Evolutionary conservation across 2,113 vertebrate genomes (phyloP), one percentile per base, ranked within the genome.

Genomic region (Actenoides hombroni): DNA sequence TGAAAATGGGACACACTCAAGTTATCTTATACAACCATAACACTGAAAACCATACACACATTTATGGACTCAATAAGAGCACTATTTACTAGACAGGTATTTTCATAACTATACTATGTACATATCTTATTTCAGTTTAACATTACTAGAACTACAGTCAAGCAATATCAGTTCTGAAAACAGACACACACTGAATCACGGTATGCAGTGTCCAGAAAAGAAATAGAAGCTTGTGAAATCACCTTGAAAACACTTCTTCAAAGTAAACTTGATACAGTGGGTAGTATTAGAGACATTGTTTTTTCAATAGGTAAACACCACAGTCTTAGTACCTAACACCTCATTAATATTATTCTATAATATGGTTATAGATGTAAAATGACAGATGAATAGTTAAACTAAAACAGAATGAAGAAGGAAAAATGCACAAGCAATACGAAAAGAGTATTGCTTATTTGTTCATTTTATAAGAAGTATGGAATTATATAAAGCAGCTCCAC

Each of bases 1-100:
- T 97, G 96, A 96, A 96, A 96, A 95, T 96, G 94, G 92, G 96
- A 95, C 90, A 86, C 4, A 37, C 69, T 96, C 86, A 96, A 89
- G 86, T 35, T 96, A 96, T 96, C 96, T 96, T 93, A 96, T 89
- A 95, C 96, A 96, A 91, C 65, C 95, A 89, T 95, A 96, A 96
- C 94, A 96, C 53, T 94, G 94, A 79, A 95, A 97, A 79, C 91
- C 83, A 84, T 93, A 68, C 51, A 77, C 39, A 79, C 77, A 93
- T 92, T 93, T 92, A 91, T 59, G 49, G 40, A 73, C 77, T 92
- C 88, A 96, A 73, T 94, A 92, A 94, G 86, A 49, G 39, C 49
- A 26, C 92, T 96, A 73, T 96, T 96, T 95, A 95, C 81, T 84
- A 46, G 83, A 79, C 80, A 94, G 91, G 92, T 93, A 96, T 96